Conservation (phyloP, 2,888 invertebrate genomes). For the Aphodius granarius region DNA sequence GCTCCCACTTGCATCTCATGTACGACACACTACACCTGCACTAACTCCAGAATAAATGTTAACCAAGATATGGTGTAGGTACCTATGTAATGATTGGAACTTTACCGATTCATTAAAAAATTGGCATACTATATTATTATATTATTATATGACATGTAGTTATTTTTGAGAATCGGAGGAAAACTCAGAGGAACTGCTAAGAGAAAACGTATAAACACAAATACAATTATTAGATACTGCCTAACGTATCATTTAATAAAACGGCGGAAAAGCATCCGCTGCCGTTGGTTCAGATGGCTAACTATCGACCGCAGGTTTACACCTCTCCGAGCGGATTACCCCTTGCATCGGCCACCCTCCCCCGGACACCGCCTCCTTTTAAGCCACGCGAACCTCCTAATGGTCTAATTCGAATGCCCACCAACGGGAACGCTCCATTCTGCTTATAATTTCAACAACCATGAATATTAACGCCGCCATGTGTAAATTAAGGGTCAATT, state of each 20-base stretch:
- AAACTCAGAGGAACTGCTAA: no score
- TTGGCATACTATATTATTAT: no score
- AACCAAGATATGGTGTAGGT: neutral
- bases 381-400: neutral
- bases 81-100: no score
- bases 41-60: neutral
- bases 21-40: neutral
- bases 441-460: conserved; percentile 20
- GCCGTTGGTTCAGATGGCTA: neutral
- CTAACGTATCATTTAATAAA: neutral
- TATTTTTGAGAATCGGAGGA: no score
- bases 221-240: no score
- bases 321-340: neutral
- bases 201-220: no score
- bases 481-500: conserved; percentile 18
- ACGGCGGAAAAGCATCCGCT: neutral
- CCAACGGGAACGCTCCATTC: neutral
- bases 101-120: no score
- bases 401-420: neutral
- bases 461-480: conserved; percentile 11
- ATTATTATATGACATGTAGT: no score
- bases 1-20: neutral
- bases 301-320: neutral
- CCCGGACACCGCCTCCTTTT: neutral
- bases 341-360: neutral